Percentiles rank a stretch among this genome's conserved stretches.
Conservation (phyloP, 2,888 invertebrate species). For the Apodemia duryi region DNA sequence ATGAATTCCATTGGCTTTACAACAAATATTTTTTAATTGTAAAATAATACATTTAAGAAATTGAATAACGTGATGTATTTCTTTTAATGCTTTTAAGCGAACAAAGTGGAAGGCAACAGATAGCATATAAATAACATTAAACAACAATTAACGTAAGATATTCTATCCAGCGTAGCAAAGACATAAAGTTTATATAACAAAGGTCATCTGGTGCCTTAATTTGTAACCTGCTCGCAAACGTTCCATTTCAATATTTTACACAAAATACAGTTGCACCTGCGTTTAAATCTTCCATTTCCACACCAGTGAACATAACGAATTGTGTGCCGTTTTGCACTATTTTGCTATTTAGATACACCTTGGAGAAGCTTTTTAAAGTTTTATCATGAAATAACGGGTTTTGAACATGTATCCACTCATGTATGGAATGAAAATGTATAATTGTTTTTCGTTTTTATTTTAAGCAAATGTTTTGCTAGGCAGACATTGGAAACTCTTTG, state of each 20-base stretch:
- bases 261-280: slow-evolving; percentile 58
- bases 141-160: slow-evolving; percentile 20
- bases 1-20: too few relatives aligned
- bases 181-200: slow-evolving; percentile 38
- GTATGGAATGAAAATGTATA: slow-evolving; percentile 3
- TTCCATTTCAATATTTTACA: slow-evolving; percentile 60
- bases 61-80: too few relatives aligned
- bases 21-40: too few relatives aligned
- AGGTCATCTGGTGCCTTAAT: slow-evolving; percentile 55
- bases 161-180: slow-evolving; percentile 17
- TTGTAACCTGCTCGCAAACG: slow-evolving; percentile 48
- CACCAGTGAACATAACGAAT: slow-evolving; percentile 39
- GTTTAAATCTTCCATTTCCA: slow-evolving; percentile 50
- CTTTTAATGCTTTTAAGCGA: background rate
- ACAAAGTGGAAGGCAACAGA: background rate
- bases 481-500: too few relatives aligned
- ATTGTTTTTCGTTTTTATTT: background rate
- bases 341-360: slow-evolving; percentile 29
- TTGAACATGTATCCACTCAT: slow-evolving; percentile 1
- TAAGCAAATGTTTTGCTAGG: too few relatives aligned
- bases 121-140: slow-evolving; percentile 6
- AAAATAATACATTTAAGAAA: too few relatives aligned
- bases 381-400: slow-evolving; percentile 24
- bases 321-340: slow-evolving; percentile 32
- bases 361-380: slow-evolving; percentile 26